Conservation (phyloP, 2,113 vertebrate species). For the Myotis davidii region DNA sequence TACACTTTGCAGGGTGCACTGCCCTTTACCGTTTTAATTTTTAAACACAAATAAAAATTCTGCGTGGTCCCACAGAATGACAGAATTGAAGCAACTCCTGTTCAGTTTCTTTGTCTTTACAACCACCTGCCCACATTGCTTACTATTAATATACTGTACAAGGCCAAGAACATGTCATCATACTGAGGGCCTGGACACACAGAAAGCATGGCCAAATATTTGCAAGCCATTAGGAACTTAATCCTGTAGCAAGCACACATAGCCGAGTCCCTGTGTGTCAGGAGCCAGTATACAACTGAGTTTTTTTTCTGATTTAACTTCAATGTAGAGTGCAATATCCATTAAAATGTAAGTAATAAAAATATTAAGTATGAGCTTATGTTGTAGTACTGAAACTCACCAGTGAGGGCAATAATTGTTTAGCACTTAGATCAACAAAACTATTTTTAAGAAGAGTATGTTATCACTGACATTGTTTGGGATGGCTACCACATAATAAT, state of each 20-base stretch:
- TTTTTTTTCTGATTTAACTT: background rate
- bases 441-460: background rate
- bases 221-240: background rate
- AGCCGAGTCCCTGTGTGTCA: background rate
- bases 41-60: background rate
- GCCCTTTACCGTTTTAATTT: background rate
- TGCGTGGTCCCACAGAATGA: background rate
- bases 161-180: background rate
- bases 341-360: background rate
- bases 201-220: background rate
- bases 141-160: background rate
- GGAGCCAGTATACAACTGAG: background rate
- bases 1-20: background rate
- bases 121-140: background rate
- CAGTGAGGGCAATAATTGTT: background rate
- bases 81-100: background rate
- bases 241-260: background rate
- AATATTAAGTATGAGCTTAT: background rate
- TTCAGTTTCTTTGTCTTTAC: background rate
- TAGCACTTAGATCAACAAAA: background rate
- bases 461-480: background rate
- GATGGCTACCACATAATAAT: background rate
- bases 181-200: background rate
- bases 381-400: background rate
- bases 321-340: background rate